Conservation (phyloP, 2,113 vertebrate genomes). For the Catharus minimus region DNA sequence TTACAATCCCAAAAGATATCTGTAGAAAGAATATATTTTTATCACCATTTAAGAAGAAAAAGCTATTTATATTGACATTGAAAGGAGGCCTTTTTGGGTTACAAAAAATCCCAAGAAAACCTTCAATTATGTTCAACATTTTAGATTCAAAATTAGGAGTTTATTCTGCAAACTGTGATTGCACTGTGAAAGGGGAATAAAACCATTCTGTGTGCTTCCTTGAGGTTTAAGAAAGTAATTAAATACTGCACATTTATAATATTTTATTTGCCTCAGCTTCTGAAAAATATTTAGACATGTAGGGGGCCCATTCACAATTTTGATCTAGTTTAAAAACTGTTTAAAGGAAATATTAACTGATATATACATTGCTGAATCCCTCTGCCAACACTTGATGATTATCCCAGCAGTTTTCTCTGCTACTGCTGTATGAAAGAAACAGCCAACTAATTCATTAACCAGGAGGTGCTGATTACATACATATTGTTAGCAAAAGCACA, state of each 20-base stretch:
- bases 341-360: constrained; percentile 24
- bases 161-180: not conserved
- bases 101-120: not conserved
- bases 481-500: constrained; percentile 49
- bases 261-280: not conserved
- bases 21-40: not conserved
- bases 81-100: not conserved
- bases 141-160: not conserved
- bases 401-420: constrained; percentile 51
- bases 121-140: not conserved
- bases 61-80: not conserved
- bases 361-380: constrained; percentile 3
- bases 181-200: not conserved
- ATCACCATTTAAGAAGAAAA: not conserved
- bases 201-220: not conserved
- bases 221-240: not conserved
- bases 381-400: constrained; percentile 53
- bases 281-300: not conserved
- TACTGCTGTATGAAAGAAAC: constrained; percentile 34
- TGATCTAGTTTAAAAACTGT: constrained; percentile 4
- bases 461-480: constrained; percentile 52
- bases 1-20: not conserved
- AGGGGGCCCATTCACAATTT: not conserved
- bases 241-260: not conserved
- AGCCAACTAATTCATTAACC: constrained; percentile 63